Base-by-base conservation (phyloP, 1,140 invertebrate genomes). In the Cotesia vestalis region DNA sequence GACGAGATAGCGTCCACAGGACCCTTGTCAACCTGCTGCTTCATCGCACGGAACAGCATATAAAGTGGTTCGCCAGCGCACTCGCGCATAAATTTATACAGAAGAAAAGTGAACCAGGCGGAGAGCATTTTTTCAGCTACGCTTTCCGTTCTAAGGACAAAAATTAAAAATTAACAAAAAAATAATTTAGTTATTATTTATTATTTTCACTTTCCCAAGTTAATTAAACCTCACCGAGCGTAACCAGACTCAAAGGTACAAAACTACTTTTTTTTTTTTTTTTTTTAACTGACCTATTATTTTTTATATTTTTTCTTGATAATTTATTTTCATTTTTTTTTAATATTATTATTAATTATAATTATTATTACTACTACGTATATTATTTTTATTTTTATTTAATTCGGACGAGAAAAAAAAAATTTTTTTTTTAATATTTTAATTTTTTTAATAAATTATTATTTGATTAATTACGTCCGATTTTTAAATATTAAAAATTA, bases 111-210 rank as follows among this genome's bases (percentile, higher is more conserved):
- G 85, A 99, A 98, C 98, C 98, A 99, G 55, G 97, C 96, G 75
- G 96, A 98, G 9, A 99, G 88, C 95, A 99, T 98, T 89, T 99
- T 98, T 83, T 99, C 98, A 38, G 98, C 98, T 11, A 99, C 98
- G 83, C 97, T 99, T 88, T 99, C 98, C 40, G 97, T 99, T 76
- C 92, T 92, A 76, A 35, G 81, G 86, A 55, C 11, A 75, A 70
- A 11, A 74, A 72, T 17, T 66, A 75, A 70, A 11, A 74, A 72
- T 17, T 66, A 17, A 40, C 0, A 73, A 76, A 74, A 14, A 69
- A 61, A 46, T 11, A 46, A 6, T 46, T 46, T 46, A 6, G 6
- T 9, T 46, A 46, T 46, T 46, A 46, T 46, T 46, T 46, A 46
- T 46, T 46, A 46, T 27, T 27, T 27, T 27, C 27, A 46, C 40